Base-by-base conservation (phyloP, 1,140 invertebrate species). In the Proctacanthus coquilletti region DNA sequence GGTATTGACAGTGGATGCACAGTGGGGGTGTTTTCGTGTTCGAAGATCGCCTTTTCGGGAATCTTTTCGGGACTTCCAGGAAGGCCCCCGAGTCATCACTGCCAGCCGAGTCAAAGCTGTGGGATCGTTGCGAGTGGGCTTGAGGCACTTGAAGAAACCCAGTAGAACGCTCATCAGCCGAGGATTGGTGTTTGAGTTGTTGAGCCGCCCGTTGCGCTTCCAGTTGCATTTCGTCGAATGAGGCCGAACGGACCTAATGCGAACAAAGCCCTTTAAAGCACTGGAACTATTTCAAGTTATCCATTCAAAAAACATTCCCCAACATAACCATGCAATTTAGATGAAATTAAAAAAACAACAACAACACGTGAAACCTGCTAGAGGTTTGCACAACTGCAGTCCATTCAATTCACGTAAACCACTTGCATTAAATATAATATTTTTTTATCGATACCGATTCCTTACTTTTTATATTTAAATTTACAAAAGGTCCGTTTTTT, bases 211-310 rank as follows among this genome's bases (percentile, higher is more conserved):
- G 71, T 45, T 78, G 77, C 18, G 77, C 70, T 46, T 82, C 80
- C 48, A 85, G 55, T 52, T 86, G 80, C 52, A 86, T 85, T 63
- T 87, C 82, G 64, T 87, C 84, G 63, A 85, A 87, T 37, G 82
- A 85, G 25, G 82, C 82, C 27, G 81, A 84, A 38, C 77, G 72
- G 43, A 72, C 67, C 69, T 72, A 45, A 20, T 20, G 20, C 32
- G 11, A 39, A 10, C 13, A 10, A 31, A 4, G 15, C 18, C 9
- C 3, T 30, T 34, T n/a, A n/a, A n/a, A n/a, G n/a, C n/a, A n/a
- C n/a, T 25, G n/a, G n/a, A 25, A 25, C n/a, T 25, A 25, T 25
- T 25, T 25, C n/a, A 25, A 25, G 23, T 25, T n/a, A 25, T 25
- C 6, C 23, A 8, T 25, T 25, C n/a, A 25, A 25, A 25, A 25